Percentiles rank a stretch among this genome's conserved stretches.
These are phyloP conservation scores for Eutolmus rufibarbis DNA, from an alignment of 2,888 invertebrate species.

Conservation along the genomic window DNA sequence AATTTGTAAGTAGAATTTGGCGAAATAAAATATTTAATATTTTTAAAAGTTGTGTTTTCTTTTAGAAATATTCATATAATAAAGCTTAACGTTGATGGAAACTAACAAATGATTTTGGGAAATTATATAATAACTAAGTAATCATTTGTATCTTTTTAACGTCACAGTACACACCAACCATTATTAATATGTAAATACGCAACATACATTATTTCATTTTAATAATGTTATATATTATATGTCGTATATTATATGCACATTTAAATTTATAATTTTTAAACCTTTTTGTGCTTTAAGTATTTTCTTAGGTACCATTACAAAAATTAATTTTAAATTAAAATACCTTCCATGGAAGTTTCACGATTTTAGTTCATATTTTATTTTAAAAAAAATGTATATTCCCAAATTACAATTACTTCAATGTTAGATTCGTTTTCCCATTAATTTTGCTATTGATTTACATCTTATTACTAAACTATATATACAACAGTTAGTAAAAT, in stretches of 20 bases:
- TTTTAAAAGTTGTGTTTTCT: neutral
- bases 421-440: neutral
- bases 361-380: neutral
- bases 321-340: neutral
- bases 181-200: neutral
- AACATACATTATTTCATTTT: too few species aligned
- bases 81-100: neutral
- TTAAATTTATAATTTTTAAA: too few species aligned
- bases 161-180: neutral
- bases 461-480: neutral
- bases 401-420: neutral
- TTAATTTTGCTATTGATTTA: neutral
- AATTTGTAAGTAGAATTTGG: conserved; percentile 8
- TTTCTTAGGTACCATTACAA: too few species aligned
- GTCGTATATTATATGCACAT: too few species aligned
- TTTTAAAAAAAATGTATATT: neutral
- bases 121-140: neutral
- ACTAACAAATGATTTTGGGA: neutral
- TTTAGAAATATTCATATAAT: neutral
- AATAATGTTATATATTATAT: too few species aligned
- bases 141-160: neutral
- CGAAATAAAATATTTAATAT: conserved; percentile 21
- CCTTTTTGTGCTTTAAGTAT: too few species aligned
- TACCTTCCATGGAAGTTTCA: neutral
- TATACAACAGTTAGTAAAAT: neutral